Conservation (phyloP, 2,888 invertebrate genomes). For the Matsumyia berberina region DNA sequence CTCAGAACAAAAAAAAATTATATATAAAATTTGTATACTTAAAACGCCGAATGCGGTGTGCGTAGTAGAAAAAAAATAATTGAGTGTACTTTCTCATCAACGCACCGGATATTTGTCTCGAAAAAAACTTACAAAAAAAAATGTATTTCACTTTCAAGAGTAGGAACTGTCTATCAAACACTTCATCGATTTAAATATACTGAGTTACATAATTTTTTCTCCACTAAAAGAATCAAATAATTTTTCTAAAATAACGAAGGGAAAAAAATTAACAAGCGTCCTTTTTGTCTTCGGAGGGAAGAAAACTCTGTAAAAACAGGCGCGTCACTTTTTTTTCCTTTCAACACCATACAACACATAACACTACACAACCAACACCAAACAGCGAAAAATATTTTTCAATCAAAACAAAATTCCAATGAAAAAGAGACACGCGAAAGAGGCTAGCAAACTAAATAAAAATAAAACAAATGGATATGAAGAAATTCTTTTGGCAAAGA, state of each 20-base stretch:
- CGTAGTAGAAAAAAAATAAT: conserved; percentile 48
- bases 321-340: conserved; percentile 73
- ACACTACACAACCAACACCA: conserved; percentile 43
- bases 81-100: conserved; percentile 44
- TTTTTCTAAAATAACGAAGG: conserved; percentile 10
- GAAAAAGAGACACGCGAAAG: conserved; percentile 70
- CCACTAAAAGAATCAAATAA: conserved; percentile 11
- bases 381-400: conserved; percentile 72
- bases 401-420: conserved; percentile 76
- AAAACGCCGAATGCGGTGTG: conserved; percentile 67
- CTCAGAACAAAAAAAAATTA: conserved; percentile 53
- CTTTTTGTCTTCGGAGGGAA: conserved; percentile 30
- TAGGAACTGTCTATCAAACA: conserved; percentile 10
- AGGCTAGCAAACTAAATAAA: conserved; percentile 60
- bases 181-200: conserved; percentile 11
- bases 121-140: conserved; percentile 1
- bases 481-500: conserved; percentile 64
- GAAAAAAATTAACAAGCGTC: conserved; percentile 65
- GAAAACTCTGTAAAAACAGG: conserved; percentile 65
- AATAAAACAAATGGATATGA: conserved; percentile 59
- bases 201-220: conserved; percentile 38
- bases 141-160: neutral
- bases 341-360: conserved; percentile 49
- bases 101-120: conserved; percentile 47
- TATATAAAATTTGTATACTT: conserved; percentile 69